Base-by-base conservation (phyloP, 1,140 invertebrate species). In the Odontomachus brunneus region DNA sequence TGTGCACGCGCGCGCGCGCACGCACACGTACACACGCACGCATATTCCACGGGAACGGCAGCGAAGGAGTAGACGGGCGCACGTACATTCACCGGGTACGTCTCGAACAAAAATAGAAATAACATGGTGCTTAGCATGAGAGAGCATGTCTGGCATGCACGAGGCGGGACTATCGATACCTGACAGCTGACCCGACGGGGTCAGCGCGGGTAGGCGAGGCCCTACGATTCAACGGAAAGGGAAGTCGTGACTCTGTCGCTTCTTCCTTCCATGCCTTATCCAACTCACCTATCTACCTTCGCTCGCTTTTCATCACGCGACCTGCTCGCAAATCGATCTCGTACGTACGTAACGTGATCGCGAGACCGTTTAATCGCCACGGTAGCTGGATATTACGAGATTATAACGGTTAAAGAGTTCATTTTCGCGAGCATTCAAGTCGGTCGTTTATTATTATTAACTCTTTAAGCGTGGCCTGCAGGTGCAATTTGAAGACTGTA, bases 161-260 rank as follows among this genome's bases (percentile, higher is more conserved):
- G 73, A 83, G 83, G 53, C 53, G 72, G 57, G 87, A 85, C 82
- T 90, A 89, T 90, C 88, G 87, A 90, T 90, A 89, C 62, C 88
- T 86, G 89, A 88, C 88, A 83, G 88, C 62, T 89, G 88, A 90
- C 89, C 89, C 65, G 57, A 48, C 26, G 67, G 74, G 89, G 87
- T 90, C 88, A 86, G 53, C 85, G n/a, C 81, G 71, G 87, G 84
- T 89, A 88, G 84, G 84, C 85, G 89, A 88, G 78, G 60, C 67
- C 63, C 33, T 69, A 44, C 67, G 62, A 69, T 22, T 14, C 66
- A 66, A 55, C 85, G 88, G 87, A 89, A 87, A 85, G 87, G 87
- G 85, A 89, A 88, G 78, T 89, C 85, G 87, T 85, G 85, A 87
- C 84, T 88, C 80, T 19, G 62, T 76, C 26, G 33, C 63, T 86